Conservation (phyloP, 2,888 invertebrate species). For the Tryphoninae sp. region DNA sequence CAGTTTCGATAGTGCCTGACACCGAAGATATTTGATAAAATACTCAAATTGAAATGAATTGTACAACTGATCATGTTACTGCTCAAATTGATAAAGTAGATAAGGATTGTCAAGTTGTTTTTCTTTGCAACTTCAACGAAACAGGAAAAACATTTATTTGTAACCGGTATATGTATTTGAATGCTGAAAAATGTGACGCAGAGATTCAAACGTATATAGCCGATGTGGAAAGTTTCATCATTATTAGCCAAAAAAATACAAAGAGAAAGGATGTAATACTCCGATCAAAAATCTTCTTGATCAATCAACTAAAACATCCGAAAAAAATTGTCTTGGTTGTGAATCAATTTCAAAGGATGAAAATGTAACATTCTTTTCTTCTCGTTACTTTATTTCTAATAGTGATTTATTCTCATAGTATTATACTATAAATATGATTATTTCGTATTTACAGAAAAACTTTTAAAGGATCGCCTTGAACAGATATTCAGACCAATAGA, state of each 20-base stretch:
- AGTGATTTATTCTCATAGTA: too few relatives aligned
- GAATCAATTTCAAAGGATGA: slow-evolving; percentile 53
- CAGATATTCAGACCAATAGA: too few relatives aligned
- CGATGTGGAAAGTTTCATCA: not conserved
- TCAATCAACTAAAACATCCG: slow-evolving; percentile 32
- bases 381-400: too few relatives aligned
- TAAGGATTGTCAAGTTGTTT: slow-evolving; percentile 55
- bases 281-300: slow-evolving; percentile 33
- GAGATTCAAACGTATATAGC: slow-evolving; percentile 56
- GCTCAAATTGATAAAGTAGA: slow-evolving; percentile 17
- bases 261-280: slow-evolving; percentile 42
- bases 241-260: slow-evolving; percentile 22
- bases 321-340: slow-evolving; percentile 6
- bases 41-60: not conserved
- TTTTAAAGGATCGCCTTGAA: too few relatives aligned
- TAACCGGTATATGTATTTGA: slow-evolving; percentile 47
- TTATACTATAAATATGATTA: too few relatives aligned
- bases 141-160: slow-evolving; percentile 46
- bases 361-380: too few relatives aligned
- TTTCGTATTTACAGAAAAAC: too few relatives aligned
- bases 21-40: slow-evolving; percentile 1
- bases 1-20: not conserved
- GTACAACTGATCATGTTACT: not conserved
- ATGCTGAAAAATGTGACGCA: slow-evolving; percentile 46
- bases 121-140: slow-evolving; percentile 14